Evolutionary conservation across 2,888 invertebrate genomes (phyloP).

Genomic region (Isoperla grammatica): DNA sequence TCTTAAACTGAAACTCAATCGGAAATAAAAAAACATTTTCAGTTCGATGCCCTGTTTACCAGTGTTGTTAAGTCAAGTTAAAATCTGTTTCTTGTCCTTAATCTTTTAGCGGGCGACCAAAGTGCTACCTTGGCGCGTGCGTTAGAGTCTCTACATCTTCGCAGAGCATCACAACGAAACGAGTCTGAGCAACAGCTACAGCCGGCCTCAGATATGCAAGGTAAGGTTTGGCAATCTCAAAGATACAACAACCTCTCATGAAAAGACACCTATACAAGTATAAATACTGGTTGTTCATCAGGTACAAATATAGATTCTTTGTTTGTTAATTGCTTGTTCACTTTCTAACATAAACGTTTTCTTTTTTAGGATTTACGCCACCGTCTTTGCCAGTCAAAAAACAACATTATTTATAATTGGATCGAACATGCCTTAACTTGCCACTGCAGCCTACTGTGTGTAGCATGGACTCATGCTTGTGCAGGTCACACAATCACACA

Average conservation of each 20-base stretch:
- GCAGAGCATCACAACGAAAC: conserved; percentile 25
- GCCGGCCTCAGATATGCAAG: neutral
- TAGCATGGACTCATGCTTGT: neutral
- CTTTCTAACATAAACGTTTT: too few relatives aligned
- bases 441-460: neutral
- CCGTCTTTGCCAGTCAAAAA: conserved; percentile 8
- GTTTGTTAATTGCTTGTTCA: too few relatives aligned
- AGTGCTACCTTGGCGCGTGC: conserved; percentile 32
- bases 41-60: too few relatives aligned
- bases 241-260: too few relatives aligned
- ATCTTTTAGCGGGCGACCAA: conserved; percentile 10
- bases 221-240: too few relatives aligned
- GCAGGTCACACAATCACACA: neutral
- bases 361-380: conserved; percentile 6
- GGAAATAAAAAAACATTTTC: too few relatives aligned
- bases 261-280: too few relatives aligned
- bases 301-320: too few relatives aligned
- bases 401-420: conserved; percentile 19
- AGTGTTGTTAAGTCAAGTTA: too few relatives aligned
- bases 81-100: too few relatives aligned
- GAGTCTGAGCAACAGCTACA: conserved; percentile 1
- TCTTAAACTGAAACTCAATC: too few relatives aligned
- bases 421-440: conserved; percentile 4
- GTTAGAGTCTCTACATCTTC: conserved; percentile 32
- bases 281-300: too few relatives aligned